Conservation (phyloP, 2,888 invertebrate genomes). For the Odontocerum albicorne region DNA sequence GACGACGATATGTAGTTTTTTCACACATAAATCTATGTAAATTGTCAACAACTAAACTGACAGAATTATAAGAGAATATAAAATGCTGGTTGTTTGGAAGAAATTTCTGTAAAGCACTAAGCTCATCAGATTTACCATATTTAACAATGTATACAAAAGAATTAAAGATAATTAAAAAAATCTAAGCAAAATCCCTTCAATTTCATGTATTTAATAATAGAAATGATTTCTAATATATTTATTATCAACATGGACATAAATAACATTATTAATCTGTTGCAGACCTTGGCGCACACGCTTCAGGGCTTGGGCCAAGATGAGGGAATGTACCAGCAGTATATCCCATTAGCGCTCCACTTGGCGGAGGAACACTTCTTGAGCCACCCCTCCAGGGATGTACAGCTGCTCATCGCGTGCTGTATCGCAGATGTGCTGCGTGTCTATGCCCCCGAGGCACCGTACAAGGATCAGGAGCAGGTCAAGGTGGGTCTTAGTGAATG, state of each 20-base stretch:
- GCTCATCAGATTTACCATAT: too few species aligned
- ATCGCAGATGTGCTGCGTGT: constrained; percentile 96
- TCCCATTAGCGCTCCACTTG: constrained; percentile 88
- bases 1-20: too few species aligned
- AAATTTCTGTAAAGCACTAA: too few species aligned
- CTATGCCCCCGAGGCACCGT: constrained; percentile 97
- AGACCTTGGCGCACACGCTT: constrained; percentile 89
- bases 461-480: constrained; percentile 93
- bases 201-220: too few species aligned
- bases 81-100: too few species aligned
- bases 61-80: too few species aligned
- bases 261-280: too few species aligned
- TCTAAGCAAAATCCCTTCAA: too few species aligned
- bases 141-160: too few species aligned
- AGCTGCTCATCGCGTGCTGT: constrained; percentile 93
- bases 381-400: constrained; percentile 89
- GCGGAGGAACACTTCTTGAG: constrained; percentile 92
- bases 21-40: too few species aligned
- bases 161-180: too few species aligned
- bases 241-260: not conserved
- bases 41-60: too few species aligned
- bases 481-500: constrained; percentile 49
- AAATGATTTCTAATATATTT: not conserved
- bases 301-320: constrained; percentile 98
- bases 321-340: constrained; percentile 88